Evolutionary conservation across 2,113 vertebrate genomes (phyloP).

Genomic region (Clarias gariepinus): DNA sequence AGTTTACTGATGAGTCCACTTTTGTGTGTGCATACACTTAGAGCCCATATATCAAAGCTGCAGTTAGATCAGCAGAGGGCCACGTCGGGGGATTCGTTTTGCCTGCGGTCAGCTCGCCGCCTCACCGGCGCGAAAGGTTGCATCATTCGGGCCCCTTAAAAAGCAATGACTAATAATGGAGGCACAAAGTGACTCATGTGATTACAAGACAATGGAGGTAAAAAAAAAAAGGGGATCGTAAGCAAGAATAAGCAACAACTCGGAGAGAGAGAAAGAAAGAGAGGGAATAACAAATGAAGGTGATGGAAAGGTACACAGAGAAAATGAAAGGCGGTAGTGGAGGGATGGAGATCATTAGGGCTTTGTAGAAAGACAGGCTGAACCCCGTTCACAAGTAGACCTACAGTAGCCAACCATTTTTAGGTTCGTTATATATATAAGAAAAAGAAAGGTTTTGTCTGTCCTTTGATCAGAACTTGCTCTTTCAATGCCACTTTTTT

Average conservation of each 20-base stretch:
- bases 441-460: too few relatives aligned
- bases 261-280: neutral
- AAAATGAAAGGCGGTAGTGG: neutral
- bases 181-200: slow-evolving; percentile 45
- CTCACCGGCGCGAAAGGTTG: slow-evolving; percentile 41
- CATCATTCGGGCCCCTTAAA: slow-evolving; percentile 48
- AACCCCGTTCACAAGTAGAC: neutral
- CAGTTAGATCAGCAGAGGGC: slow-evolving; percentile 50
- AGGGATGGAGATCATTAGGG: neutral
- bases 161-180: slow-evolving; percentile 51
- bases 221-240: slow-evolving; percentile 35
- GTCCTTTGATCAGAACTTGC: too few relatives aligned
- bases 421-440: too few relatives aligned
- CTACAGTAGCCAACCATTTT: slow-evolving; percentile 43
- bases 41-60: slow-evolving; percentile 43
- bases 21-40: slow-evolving; percentile 37
- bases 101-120: slow-evolving; percentile 45
- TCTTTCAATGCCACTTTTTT: too few relatives aligned
- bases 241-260: slow-evolving; percentile 35
- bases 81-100: slow-evolving; percentile 45
- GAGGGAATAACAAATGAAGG: neutral
- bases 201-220: slow-evolving; percentile 48
- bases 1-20: slow-evolving; percentile 41
- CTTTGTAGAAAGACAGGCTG: neutral
- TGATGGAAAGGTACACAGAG: neutral